These are phyloP conservation scores for Neuroterus valhalla DNA, from an alignment of 1,140 invertebrate genomes.

Conservation along the genomic window DNA sequence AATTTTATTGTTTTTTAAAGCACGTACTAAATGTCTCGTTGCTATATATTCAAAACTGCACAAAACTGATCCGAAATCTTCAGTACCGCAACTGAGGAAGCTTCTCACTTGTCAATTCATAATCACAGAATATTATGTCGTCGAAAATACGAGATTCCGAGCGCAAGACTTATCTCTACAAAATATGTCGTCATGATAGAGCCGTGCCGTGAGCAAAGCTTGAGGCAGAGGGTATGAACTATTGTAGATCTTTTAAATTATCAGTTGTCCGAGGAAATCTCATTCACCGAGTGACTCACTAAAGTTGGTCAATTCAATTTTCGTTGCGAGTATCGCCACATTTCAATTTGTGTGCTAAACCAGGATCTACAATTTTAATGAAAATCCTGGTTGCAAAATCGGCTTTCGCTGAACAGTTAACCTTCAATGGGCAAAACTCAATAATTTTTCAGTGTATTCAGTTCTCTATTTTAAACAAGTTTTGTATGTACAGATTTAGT, in stretches of 20 bases:
- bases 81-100: no score
- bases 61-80: no score
- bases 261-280: slow-evolving; percentile 57
- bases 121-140: no score
- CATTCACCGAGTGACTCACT: slow-evolving; percentile 38
- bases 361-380: background rate
- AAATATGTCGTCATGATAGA: background rate
- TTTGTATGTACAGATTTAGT: background rate
- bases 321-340: background rate
- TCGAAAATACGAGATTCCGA: background rate
- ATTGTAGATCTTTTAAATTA: slow-evolving; percentile 55
- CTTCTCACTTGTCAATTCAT: no score
- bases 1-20: background rate
- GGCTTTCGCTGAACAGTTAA: background rate
- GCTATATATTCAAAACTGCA: no score
- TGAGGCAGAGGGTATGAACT: slow-evolving; percentile 36
- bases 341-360: slow-evolving; percentile 12
- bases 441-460: background rate
- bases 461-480: background rate
- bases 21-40: no score
- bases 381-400: background rate
- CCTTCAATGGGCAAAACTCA: background rate
- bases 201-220: slow-evolving; percentile 65
- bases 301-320: background rate
- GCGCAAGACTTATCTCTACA: background rate